Base-by-base conservation (phyloP, 2,888 invertebrate species). In the Amphipyra tragopoginis region DNA sequence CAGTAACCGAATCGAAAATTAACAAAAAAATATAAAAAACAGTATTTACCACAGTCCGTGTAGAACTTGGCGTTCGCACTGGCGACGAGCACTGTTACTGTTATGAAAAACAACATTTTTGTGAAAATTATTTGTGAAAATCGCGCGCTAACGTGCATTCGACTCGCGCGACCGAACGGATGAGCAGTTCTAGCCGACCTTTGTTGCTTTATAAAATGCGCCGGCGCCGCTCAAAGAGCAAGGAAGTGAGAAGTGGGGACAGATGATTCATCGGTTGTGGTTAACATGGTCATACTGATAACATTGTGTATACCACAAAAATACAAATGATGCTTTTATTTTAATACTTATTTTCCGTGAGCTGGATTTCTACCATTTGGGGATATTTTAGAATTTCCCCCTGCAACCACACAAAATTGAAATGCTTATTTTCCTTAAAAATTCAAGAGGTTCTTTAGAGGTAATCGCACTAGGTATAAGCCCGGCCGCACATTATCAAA, bases 51-150 rank as follows among this genome's bases (percentile, higher is more conserved):
- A 65, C 94, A 94, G 79, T 94, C 94, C 64, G 84, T 87, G 84
- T 91, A 93, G 83, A 92, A 93, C 64, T 93, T 93, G 3, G 92
- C 94, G 63, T 94, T 86, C 8, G 86, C 89, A 88, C 90, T 86
- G 72, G 88, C 89, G 69, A 93, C 79, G 5, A 93, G 77, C 74
- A 93, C 85, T 49, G 85, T 79, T 55, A 89, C 70, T 47, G 85
- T 79, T 67, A 91, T 60, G 71, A 82, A 82, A 72, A 88, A 88
- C 84, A 92, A 90, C 93, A 93, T 93, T 81, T 84, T 88, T 74
- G 49, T 45, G 21, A 47, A 48, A 56, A 61, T 66, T 54, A 60
- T 51, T 51, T 43, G 50, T 60, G 14, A 26, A 60, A 62, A 61
- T 81, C 89, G 91, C 93, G 91, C 93, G 93, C 92, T 93, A 88